Conservation (phyloP, 2,888 invertebrate species). For the Flabesymbios commensalis region DNA sequence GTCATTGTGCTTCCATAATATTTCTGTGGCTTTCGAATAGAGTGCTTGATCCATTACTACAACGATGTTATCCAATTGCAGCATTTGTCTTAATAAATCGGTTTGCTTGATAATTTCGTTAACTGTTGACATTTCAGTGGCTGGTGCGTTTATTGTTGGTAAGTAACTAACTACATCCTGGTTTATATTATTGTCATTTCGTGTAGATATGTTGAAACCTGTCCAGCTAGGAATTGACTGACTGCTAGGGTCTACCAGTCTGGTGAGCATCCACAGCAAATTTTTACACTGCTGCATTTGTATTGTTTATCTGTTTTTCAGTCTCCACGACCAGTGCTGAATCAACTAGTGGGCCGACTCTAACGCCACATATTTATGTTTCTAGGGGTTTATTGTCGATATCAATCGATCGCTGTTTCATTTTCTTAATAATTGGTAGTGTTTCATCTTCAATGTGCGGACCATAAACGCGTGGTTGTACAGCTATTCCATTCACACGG, state of each 20-base stretch:
- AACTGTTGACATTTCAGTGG: slow-evolving; percentile 21
- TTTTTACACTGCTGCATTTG: slow-evolving; percentile 11
- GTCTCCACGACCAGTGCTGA: background rate
- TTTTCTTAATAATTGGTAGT: no score
- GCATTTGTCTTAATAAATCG: slow-evolving; percentile 11
- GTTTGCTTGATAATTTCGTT: slow-evolving; percentile 13
- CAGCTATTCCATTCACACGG: slow-evolving; percentile 37
- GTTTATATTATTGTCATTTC: slow-evolving; percentile 4
- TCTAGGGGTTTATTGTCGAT: no score
- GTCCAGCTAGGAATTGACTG: slow-evolving; percentile 25
- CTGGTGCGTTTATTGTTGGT: slow-evolving; percentile 24
- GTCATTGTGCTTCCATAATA: slow-evolving; percentile 26
- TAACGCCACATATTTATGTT: no score
- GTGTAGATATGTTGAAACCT: slow-evolving; percentile 24
- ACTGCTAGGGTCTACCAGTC: slow-evolving; percentile 2
- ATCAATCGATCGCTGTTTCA: no score
- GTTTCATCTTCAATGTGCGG: no score
- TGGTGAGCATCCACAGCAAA: slow-evolving; percentile 6
- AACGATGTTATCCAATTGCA: slow-evolving; percentile 12
- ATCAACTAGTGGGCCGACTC: slow-evolving; percentile 15
- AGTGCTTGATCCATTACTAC: slow-evolving; percentile 31
- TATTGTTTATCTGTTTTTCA: background rate
- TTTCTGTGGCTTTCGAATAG: slow-evolving; percentile 34
- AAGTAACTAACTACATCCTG: slow-evolving; percentile 19
- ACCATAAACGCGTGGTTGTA: slow-evolving; percentile 30